Base-by-base conservation (phyloP, 2,797 vertebrate genomes). In the Anguilla marmorata region DNA sequence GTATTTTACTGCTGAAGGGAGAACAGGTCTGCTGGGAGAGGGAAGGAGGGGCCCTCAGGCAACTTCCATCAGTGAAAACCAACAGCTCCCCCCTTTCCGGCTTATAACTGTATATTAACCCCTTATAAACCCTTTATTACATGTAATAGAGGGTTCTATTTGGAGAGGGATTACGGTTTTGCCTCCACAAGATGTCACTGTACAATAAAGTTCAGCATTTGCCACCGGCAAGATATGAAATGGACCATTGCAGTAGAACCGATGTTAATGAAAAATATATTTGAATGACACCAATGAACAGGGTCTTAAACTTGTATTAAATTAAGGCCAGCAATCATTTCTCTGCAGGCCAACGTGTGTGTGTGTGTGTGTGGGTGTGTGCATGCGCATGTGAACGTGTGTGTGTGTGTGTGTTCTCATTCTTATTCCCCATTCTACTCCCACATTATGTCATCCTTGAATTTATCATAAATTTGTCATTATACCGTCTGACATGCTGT, bases 131-230 rank as follows among this genome's bases (percentile, higher is more conserved):
- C 45, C 24, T 72, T 72, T 66, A 86, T 86, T 86, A 66, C 60
- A 63, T 69, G 60, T 86, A 48, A 69, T 86, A 56, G 69, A 27
- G 24, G 33, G 19, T 86, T 56, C 56, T 54, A 56, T 48, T 21
- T 12, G 16, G 58, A 86, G 56, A 41, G 21, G 48, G 50, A 52
- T 16, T 16, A 30, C 11, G 19, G 3, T 72, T n/a, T 33, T 19
- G 21, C 85, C 66, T 52, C 63, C 41, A 86, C 85, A 52, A 50
- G 63, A 86, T 74, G 85, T 86, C 85, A 86, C 41, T 72, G 63
- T 33, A 3, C 41, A 86, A n/a, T 50, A n/a, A 60, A 58, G 11
- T 0, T 19, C 16, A 27, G 12, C 4, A 60, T 84, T 54, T 14
- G 16, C 16, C 24, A 12, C 48, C 11, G 50, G 82, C 24, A n/a